Percentiles rank a stretch among this genome's conserved stretches.
phyloP scores from a whole-genome alignment of 2,888 invertebrate genomes.

The Tolmerus cingulatus region DNA sequence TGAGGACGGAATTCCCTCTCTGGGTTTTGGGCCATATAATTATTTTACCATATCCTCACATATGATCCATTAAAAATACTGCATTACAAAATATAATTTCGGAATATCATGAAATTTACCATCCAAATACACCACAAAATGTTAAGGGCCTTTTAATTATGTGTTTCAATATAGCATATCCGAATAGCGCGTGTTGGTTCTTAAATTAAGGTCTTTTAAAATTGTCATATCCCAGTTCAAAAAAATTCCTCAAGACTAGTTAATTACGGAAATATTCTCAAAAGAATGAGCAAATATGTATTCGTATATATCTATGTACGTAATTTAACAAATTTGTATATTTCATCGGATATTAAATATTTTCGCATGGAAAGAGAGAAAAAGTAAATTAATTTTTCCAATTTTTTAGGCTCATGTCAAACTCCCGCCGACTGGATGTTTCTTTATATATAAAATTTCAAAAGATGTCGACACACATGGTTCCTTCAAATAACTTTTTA shows the following conservation, averaged over 20 bases:
- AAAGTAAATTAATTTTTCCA: not conserved
- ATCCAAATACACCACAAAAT: not conserved
- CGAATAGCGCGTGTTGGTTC: not conserved
- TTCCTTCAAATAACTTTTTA: not conserved
- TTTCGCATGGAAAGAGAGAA: not conserved
- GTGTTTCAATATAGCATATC: not conserved
- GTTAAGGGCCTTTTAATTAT: not conserved
- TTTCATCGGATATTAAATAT: not conserved
- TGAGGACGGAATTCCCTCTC: not conserved
- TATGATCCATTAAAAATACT: not conserved
- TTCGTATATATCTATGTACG: not conserved
- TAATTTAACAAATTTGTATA: not conserved
- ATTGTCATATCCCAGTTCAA: not conserved
- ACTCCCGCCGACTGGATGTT: not conserved
- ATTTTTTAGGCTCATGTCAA: not conserved
- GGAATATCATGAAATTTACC: not conserved
- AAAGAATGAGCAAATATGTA: not conserved
- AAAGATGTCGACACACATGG: not conserved
- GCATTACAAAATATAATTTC: not conserved
- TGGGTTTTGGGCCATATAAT: not conserved
- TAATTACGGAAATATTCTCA: not conserved
- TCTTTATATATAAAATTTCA: not conserved
- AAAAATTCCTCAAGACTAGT: not conserved
- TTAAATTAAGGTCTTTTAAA: not conserved
- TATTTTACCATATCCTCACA: not conserved